Percentiles rank a stretch among this genome's conserved stretches.
Conservation (phyloP, 2,888 invertebrate species). For the Imbricaverruca yamaguchii region DNA sequence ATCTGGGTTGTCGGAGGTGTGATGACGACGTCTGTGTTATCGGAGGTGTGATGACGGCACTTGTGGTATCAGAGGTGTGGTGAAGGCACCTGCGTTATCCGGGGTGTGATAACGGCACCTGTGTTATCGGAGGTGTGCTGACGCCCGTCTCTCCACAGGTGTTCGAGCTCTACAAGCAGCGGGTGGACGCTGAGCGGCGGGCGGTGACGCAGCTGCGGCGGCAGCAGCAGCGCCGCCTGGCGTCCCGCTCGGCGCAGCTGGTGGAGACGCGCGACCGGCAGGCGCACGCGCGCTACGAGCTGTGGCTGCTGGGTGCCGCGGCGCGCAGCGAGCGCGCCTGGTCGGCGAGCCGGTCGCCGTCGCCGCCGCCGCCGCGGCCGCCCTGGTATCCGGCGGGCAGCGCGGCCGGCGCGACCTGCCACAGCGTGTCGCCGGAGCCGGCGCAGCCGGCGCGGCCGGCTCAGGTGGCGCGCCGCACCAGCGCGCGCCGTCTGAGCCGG, state of each 20-base stretch:
- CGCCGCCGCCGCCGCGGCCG: slow-evolving; percentile 10
- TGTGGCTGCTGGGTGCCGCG: not conserved
- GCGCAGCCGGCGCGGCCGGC: not conserved
- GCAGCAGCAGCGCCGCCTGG: not conserved
- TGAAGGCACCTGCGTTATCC: no score
- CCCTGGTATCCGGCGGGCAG: slow-evolving; percentile 9
- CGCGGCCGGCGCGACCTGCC: not conserved
- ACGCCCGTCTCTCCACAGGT: not conserved
- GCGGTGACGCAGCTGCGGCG: not conserved
- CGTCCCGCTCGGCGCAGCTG: not conserved
- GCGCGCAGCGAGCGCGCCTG: not conserved
- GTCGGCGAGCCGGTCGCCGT: not conserved
- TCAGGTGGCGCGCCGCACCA: no score
- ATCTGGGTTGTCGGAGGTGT: no score
- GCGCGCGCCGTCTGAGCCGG: no score
- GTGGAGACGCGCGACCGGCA: slow-evolving; percentile 12
- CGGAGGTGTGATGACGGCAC: no score
- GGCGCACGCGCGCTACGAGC: not conserved
- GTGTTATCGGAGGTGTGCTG: no score
- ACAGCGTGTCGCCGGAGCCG: not conserved
- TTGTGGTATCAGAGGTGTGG: not conserved
- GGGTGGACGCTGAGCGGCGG: not conserved
- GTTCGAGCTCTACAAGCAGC: not conserved
- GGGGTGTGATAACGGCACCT: no score
- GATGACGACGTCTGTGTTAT: no score